These are phyloP conservation scores for Polypedilum vanderplanki DNA, from an alignment of 1,140 invertebrate species.

Conservation along the genomic window DNA sequence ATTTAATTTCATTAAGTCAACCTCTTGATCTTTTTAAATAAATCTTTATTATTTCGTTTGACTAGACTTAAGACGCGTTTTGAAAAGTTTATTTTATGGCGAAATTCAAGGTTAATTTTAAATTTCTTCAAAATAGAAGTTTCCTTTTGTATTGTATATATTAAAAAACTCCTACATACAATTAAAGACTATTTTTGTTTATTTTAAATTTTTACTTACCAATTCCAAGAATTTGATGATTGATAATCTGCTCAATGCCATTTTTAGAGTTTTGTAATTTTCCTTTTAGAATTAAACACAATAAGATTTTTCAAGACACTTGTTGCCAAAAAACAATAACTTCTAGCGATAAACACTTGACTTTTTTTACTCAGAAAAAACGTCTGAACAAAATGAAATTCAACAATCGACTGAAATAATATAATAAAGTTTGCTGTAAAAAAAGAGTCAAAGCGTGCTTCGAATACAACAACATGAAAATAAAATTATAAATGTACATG, in stretches of 20 bases:
- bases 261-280: background rate
- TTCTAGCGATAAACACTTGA: background rate
- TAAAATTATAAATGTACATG: background rate
- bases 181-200: too few species aligned
- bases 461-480: background rate
- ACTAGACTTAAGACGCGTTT: too few species aligned
- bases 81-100: too few species aligned
- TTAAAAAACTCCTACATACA: too few species aligned
- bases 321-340: background rate
- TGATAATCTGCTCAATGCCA: conserved; percentile 26
- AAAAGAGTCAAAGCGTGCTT: conserved; percentile 6
- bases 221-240: conserved; percentile 22
- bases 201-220: background rate
- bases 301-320: background rate
- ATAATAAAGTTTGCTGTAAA: background rate
- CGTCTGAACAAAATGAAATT: conserved; percentile 2
- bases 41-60: too few species aligned
- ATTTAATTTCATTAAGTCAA: too few species aligned
- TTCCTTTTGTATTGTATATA: too few species aligned
- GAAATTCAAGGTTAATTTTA: too few species aligned
- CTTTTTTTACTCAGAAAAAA: background rate
- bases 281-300: background rate
- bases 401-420: background rate
- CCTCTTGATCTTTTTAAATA: too few species aligned
- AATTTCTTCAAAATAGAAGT: too few species aligned